Conservation (phyloP, 92 coral and sea anemone species). For the Muricea muricata region DNA sequence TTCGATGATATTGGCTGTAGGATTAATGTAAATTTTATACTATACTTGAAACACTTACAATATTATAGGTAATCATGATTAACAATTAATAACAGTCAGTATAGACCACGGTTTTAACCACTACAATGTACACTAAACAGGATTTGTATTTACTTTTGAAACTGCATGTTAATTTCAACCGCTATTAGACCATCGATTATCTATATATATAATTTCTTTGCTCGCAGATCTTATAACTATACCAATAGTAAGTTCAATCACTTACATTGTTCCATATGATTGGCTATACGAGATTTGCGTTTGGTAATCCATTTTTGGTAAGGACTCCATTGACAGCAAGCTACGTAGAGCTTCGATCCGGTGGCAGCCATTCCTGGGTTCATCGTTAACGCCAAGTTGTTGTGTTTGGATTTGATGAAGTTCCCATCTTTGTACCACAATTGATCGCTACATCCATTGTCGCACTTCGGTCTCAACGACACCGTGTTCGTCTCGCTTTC, state of each 20-base stretch:
- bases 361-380: conserved; percentile 36
- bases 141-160: no score
- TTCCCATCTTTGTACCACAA: conserved; percentile 38
- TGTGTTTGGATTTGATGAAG: conserved; percentile 29
- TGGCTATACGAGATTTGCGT: conserved; percentile 15
- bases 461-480: conserved; percentile 8
- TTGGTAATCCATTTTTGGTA: conserved; percentile 48
- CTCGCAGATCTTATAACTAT: no score
- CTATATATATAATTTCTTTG: no score
- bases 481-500: conserved; percentile 29
- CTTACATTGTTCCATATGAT: conserved; percentile 49
- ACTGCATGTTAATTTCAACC: no score
- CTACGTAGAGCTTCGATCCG: conserved; percentile 19
- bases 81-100: no score
- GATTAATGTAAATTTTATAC: no score
- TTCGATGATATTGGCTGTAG: no score
- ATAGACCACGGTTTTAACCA: no score
- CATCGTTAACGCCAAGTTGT: conserved; percentile 34
- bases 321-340: conserved; percentile 39
- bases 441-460: not conserved
- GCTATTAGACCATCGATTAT: no score
- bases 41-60: no score
- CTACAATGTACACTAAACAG: no score
- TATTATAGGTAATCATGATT: no score
- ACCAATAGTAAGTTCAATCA: not conserved